Conservation (phyloP, 2,888 invertebrate genomes). For the Euplagia quadripunctaria region DNA sequence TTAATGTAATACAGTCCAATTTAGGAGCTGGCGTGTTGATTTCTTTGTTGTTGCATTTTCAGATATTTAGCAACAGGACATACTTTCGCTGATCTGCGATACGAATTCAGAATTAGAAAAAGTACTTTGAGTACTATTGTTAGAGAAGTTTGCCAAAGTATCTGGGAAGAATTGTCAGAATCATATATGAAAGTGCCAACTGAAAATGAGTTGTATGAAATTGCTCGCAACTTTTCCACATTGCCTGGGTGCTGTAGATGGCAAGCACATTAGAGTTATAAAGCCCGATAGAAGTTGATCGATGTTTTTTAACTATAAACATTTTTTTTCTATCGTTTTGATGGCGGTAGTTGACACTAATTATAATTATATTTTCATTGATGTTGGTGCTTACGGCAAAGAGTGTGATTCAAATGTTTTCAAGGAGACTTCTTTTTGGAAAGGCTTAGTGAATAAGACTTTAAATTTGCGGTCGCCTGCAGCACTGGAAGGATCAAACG, state of each 20-base stretch:
- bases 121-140: conserved; percentile 28
- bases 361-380: conserved; percentile 45
- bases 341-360: conserved; percentile 29
- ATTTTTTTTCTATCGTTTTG: conserved; percentile 45
- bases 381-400: neutral
- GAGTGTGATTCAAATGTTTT: conserved; percentile 14
- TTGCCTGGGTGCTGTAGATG: neutral
- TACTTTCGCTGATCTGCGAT: conserved; percentile 33
- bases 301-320: conserved; percentile 49
- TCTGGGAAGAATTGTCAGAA: conserved; percentile 35
- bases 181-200: conserved; percentile 27
- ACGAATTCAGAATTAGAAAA: conserved; percentile 23
- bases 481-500: neutral
- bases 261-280: conserved; percentile 37
- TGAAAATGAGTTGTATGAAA: conserved; percentile 15
- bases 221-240: conserved; percentile 43
- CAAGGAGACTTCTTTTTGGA: conserved; percentile 27
- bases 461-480: conserved; percentile 30
- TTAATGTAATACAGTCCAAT: no score
- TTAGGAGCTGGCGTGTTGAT: no score
- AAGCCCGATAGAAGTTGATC: conserved; percentile 35
- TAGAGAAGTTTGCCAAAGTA: conserved; percentile 33
- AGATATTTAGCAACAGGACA: conserved; percentile 28
- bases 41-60: conserved; percentile 8
- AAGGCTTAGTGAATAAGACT: conserved; percentile 25